Percentiles rank a stretch among this genome's conserved stretches.
phyloP scores from a whole-genome alignment of 1,140 invertebrate genomes.

The Penaeus chinensis region DNA sequence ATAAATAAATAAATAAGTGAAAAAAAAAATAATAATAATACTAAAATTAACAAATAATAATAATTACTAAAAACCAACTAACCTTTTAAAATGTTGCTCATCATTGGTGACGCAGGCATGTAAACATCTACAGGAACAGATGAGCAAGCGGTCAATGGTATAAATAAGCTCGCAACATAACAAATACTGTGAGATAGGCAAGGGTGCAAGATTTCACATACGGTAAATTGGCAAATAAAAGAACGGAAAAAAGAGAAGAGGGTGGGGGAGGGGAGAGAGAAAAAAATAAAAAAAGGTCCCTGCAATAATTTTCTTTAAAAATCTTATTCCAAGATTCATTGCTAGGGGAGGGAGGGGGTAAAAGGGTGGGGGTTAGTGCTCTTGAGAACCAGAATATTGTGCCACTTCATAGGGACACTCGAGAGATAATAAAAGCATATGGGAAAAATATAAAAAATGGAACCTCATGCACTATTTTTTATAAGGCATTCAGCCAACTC shows the following conservation, averaged over 20 bases:
- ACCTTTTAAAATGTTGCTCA: conserved; percentile 60
- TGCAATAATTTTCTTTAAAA: no score
- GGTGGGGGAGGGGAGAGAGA: neutral
- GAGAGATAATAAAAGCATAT: no score
- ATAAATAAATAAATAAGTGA: no score
- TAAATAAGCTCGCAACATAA: conserved; percentile 42
- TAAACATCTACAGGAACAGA: conserved; percentile 60
- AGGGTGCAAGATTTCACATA: conserved; percentile 54
- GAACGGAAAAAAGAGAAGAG: neutral
- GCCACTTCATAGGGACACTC: no score
- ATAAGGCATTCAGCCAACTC: no score
- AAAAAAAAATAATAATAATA: neutral
- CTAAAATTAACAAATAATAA: neutral
- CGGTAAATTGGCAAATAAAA: neutral
- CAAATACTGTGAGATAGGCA: conserved; percentile 35
- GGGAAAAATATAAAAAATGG: no score
- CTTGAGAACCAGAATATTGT: no score
- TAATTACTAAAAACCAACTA: conserved; percentile 31
- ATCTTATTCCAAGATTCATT: no score
- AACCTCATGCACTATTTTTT: no score
- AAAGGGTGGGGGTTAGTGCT: no score
- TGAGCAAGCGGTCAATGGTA: conserved; percentile 55
- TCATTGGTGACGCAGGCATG: conserved; percentile 57
- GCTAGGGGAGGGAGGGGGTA: no score
- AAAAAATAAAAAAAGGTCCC: no score